Evolutionary conservation across 92 coral and sea anemone species (phyloP).

Genomic region (Ricordea florida): DNA sequence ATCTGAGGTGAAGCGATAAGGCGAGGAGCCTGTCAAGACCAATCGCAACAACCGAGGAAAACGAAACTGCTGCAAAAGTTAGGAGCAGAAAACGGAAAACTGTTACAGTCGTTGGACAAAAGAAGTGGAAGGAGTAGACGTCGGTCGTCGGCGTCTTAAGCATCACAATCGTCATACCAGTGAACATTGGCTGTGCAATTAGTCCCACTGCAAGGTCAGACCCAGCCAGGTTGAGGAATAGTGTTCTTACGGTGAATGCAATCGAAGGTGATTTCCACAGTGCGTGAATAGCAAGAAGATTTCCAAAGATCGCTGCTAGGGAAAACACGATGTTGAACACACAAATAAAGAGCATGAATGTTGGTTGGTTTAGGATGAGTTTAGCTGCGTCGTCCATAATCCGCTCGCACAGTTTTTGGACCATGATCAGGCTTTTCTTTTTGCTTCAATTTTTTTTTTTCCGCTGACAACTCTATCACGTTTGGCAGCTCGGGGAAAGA

Average conservation of each 20-base stretch:
- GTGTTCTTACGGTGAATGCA: background rate
- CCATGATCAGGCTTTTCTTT: background rate
- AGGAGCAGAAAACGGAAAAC: background rate
- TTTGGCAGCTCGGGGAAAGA: no score
- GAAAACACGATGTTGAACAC: background rate
- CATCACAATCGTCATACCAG: background rate
- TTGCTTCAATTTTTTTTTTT: background rate
- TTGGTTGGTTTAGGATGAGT: background rate
- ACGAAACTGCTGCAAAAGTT: background rate
- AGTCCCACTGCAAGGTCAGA: conserved; percentile 15
- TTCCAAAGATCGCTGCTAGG: conserved; percentile 3
- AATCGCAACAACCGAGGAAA: conserved; percentile 17
- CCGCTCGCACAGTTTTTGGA: background rate
- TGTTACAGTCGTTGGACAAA: background rate
- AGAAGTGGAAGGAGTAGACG: background rate
- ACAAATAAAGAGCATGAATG: background rate
- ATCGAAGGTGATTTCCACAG: conserved; percentile 15
- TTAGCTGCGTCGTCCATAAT: background rate
- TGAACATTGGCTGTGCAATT: background rate
- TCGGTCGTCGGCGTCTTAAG: background rate
- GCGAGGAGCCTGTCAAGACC: conserved; percentile 22
- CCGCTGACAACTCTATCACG: no score
- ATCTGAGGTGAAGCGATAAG: conserved; percentile 38
- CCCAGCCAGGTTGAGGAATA: background rate
- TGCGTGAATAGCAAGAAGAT: background rate